These are phyloP conservation scores for Glaucomys volans DNA, from an alignment of 2,113 vertebrate species.

Conservation along the genomic window DNA sequence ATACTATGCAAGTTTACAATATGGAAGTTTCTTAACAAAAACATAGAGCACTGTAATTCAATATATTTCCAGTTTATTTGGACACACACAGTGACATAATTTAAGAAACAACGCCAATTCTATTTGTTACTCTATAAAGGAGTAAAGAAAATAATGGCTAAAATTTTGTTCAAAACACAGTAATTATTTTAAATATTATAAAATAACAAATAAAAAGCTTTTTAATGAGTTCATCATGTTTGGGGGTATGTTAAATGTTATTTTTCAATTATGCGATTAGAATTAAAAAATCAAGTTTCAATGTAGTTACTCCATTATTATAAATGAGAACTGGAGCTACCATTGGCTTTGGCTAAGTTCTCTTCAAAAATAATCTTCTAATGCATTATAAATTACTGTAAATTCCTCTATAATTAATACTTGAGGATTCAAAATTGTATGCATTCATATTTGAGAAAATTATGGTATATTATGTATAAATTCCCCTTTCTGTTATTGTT, in stretches of 20 bases:
- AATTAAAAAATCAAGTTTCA: constrained; percentile 79
- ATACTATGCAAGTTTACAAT: constrained; percentile 46
- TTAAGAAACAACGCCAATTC: constrained; percentile 63
- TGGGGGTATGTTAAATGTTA: constrained; percentile 77
- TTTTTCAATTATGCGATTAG: constrained; percentile 82
- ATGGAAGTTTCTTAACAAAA: constrained; percentile 66
- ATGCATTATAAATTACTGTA: constrained; percentile 81
- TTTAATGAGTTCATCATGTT: constrained; percentile 81
- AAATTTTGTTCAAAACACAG: constrained; percentile 78
- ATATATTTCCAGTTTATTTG: constrained; percentile 64
- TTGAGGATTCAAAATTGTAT: constrained; percentile 70
- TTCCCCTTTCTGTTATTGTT: constrained; percentile 73
- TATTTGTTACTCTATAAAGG: constrained; percentile 73
- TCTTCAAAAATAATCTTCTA: constrained; percentile 76
- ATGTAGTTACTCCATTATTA: constrained; percentile 79
- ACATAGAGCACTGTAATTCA: constrained; percentile 51
- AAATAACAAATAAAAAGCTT: constrained; percentile 84
- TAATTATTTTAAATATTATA: constrained; percentile 82
- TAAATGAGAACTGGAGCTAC: constrained; percentile 72
- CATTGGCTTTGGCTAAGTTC: constrained; percentile 67
- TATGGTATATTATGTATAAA: constrained; percentile 61
- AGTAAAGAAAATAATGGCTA: constrained; percentile 78
- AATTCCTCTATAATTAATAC: constrained; percentile 81
- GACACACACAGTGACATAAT: constrained; percentile 60
- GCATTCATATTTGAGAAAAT: constrained; percentile 75